Evolutionary conservation across 2,888 invertebrate genomes (phyloP), one percentile per base, ranked within the genome.

Genomic region (Spilarctia lutea): DNA sequence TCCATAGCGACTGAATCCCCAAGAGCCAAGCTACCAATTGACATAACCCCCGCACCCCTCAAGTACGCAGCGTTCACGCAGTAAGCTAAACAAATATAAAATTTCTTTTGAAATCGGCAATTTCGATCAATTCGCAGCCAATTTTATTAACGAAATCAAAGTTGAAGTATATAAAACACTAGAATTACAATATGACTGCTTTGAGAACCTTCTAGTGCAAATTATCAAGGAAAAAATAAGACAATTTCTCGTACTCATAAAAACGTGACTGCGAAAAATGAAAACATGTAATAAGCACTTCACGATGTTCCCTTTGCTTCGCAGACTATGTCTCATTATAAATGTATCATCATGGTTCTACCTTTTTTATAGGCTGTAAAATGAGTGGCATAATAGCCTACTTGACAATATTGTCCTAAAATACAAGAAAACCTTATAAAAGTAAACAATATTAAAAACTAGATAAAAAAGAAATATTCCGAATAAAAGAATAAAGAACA

Each of bases 281-380:
- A 63, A 75, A 33, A 75, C 39, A 79, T 68, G n/a, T 67, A 76
- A 77, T n/a, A 71, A 65, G 33, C 24, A 74, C 71, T 75, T 76
- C 68, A 52, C 73, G 27, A 67, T 45, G 39, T 73, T 56, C 27
- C 30, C 52, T 75, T 75, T 71, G 68, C 66, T 75, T 16, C 45
- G 39, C 72, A 76, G 74, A 83, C 75, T 42, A 66, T 76, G 69
- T 74, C 68, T 75, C 72, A 76, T 76, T 74, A 78, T 74, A 74
- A 78, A 78, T 78, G 67, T 75, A 75, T 76, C 72, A 73, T 72
- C 63, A 72, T 68, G 75, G 65, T 74, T 75, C 76, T 42, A 71
- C 68, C 67, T 75, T 80, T 63, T 83, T 80, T 83, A 82, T 76
- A 68, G 79, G 77, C 77, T 71, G 71, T 79, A 77, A 80, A 83